Percentiles rank a stretch among this genome's conserved stretches.
Evolutionary conservation across 2,113 vertebrate genomes (phyloP).

Genomic region (Equus quagga): DNA sequence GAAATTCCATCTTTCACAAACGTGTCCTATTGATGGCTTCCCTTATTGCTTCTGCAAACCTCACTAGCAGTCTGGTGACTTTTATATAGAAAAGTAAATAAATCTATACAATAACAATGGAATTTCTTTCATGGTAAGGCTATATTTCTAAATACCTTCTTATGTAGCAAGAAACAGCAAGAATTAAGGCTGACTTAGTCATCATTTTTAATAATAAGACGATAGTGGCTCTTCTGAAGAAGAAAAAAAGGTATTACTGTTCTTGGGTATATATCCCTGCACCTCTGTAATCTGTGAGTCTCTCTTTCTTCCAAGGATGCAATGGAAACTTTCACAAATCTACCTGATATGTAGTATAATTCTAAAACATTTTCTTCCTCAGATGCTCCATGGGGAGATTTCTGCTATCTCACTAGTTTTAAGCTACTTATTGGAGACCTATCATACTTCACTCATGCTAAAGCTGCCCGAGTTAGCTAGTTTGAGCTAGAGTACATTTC

Average conservation of each 20-base stretch:
- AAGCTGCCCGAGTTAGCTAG: neutral
- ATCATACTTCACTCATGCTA: neutral
- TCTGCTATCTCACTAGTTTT: neutral
- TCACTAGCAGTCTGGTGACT: neutral
- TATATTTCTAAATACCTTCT: neutral
- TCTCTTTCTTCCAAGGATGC: neutral
- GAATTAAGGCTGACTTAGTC: neutral
- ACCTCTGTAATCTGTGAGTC: neutral
- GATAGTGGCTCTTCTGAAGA: neutral
- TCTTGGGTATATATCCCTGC: neutral
- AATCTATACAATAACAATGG: neutral
- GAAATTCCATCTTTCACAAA: neutral
- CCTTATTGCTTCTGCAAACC: neutral
- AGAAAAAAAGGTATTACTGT: neutral
- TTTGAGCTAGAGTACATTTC: neutral
- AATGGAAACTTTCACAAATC: neutral
- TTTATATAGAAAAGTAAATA: neutral
- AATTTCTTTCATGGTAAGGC: neutral
- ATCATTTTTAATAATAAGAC: slow-evolving; percentile 3
- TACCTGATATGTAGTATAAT: neutral
- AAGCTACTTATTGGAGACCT: neutral
- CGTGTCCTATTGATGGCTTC: neutral
- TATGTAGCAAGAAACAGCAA: neutral
- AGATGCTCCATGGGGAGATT: neutral
- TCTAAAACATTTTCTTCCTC: neutral